A percentile compares a stretch with the other conserved stretches of the same genome.
These are phyloP conservation scores for Sardina pilchardus DNA, from an alignment of 2,113 vertebrate species.

Conservation along the genomic window DNA sequence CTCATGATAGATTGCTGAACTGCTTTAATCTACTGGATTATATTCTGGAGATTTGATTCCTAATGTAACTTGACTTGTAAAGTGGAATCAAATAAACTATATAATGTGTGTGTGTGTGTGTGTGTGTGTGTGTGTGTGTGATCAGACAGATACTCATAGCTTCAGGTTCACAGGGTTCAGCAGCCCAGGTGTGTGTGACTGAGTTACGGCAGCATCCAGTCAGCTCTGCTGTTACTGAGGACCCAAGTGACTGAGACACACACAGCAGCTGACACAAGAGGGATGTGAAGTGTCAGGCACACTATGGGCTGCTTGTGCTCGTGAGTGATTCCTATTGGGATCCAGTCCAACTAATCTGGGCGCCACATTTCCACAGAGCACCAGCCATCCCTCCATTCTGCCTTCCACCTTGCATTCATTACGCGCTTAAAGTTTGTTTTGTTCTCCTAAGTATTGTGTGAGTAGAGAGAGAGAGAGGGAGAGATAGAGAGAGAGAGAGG, in stretches of 20 bases:
- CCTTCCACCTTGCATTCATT: conserved; percentile 10
- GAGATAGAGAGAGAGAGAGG: too few relatives aligned
- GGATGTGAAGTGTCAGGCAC: not conserved
- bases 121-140: too few relatives aligned
- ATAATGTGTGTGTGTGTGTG: too few relatives aligned
- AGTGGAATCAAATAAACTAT: too few relatives aligned
- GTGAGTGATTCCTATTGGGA: not conserved
- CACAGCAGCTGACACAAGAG: not conserved
- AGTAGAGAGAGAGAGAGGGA: not conserved
- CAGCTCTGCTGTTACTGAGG: too few relatives aligned
- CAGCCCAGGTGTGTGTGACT: too few relatives aligned
- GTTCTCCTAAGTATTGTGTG: not conserved
- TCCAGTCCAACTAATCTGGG: not conserved
- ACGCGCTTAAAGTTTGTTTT: not conserved
- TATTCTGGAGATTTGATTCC: too few relatives aligned
- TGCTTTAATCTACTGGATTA: too few relatives aligned
- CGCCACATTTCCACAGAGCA: not conserved
- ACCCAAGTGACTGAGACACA: not conserved
- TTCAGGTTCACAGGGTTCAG: not conserved
- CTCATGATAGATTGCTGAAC: too few relatives aligned
- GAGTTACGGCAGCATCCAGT: too few relatives aligned
- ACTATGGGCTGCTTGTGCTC: not conserved
- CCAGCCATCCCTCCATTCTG: not conserved
- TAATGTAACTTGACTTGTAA: too few relatives aligned
- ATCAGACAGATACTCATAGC: not conserved